Evolutionary conservation across 1,140 invertebrate species (phyloP).

Genomic region (Sycophila sp.): DNA sequence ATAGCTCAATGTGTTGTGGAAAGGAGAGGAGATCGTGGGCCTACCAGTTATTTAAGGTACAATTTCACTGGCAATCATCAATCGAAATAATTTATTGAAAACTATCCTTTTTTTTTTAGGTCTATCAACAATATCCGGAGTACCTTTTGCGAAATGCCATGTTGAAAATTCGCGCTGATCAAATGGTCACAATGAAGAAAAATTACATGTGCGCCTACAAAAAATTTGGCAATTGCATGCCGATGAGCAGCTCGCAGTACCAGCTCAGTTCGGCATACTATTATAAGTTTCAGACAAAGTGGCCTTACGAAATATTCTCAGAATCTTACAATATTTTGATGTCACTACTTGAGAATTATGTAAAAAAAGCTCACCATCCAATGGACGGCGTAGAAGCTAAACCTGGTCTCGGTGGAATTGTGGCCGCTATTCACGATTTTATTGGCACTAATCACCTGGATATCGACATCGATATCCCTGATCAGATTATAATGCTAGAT

Average conservation of each 20-base stretch:
- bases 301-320: conserved; percentile 64
- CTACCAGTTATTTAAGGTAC: conserved; percentile 73
- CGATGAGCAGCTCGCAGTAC: conserved; percentile 68
- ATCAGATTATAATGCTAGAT: conserved; percentile 72
- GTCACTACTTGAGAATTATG: conserved; percentile 51
- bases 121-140: conserved; percentile 79
- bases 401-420: conserved; percentile 52
- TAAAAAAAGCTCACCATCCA: conserved; percentile 30
- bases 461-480: conserved; percentile 70
- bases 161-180: conserved; percentile 67
- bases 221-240: conserved; percentile 63
- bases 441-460: conserved; percentile 52
- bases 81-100: no score
- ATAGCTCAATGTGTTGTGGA: conserved; percentile 72
- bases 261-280: conserved; percentile 66
- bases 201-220: conserved; percentile 54
- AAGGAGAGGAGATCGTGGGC: conserved; percentile 72
- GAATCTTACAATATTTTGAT: conserved; percentile 56
- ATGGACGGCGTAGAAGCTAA: conserved; percentile 47
- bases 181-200: conserved; percentile 70
- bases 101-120: conserved; percentile 38
- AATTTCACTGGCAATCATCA: no score
- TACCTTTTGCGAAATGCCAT: conserved; percentile 70
- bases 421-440: conserved; percentile 55
- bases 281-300: conserved; percentile 67